These are phyloP conservation scores for Sarcophaga carnaria DNA, from an alignment of 2,888 invertebrate genomes.

Conservation along the genomic window DNA sequence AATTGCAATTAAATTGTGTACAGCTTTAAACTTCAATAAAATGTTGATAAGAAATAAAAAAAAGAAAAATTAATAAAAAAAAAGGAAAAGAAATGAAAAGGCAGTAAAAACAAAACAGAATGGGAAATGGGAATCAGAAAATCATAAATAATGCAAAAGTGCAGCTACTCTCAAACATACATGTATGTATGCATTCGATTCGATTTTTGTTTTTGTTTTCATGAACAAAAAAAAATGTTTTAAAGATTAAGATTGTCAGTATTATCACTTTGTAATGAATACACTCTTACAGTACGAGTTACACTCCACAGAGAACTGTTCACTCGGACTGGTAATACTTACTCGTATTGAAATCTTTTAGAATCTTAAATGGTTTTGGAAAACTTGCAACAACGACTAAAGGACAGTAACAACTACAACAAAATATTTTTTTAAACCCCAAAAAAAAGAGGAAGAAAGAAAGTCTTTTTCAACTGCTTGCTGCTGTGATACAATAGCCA, in stretches of 20 bases:
- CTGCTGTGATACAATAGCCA: not conserved
- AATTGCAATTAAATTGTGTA: conserved; percentile 60
- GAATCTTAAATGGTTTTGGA: conserved; percentile 43
- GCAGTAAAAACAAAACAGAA: conserved; percentile 8
- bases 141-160: conserved; percentile 70
- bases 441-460: conserved; percentile 39
- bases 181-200: conserved; percentile 23
- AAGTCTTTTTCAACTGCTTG: not conserved
- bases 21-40: conserved; percentile 48
- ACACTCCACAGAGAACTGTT: conserved; percentile 55
- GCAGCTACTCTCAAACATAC: conserved; percentile 25
- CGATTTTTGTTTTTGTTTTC: conserved; percentile 13
- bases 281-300: conserved; percentile 49
- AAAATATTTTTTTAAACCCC: not conserved
- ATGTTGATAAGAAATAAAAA: conserved; percentile 20
- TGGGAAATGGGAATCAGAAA: conserved; percentile 5
- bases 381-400: conserved; percentile 21
- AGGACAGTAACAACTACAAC: not conserved
- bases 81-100: conserved; percentile 24
- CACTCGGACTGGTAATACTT: not conserved
- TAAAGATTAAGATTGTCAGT: conserved; percentile 69
- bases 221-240: conserved; percentile 53
- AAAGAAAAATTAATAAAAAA: conserved; percentile 1
- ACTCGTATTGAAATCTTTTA: conserved; percentile 4
- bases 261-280: conserved; percentile 70